These are phyloP conservation scores for Aethes cnicana DNA, from an alignment of 2,888 invertebrate species.

Conservation along the genomic window DNA sequence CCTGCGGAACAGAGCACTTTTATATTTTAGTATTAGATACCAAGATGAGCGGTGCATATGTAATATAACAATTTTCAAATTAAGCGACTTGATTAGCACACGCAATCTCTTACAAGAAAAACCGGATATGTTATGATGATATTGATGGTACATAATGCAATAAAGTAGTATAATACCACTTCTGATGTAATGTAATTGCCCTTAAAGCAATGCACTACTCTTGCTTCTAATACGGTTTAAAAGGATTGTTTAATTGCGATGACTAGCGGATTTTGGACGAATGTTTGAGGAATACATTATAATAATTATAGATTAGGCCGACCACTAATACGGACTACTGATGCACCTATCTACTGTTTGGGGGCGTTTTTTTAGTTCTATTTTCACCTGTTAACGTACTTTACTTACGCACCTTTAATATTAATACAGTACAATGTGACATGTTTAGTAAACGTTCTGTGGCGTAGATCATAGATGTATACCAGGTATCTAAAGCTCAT, in stretches of 20 bases:
- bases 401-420: too few relatives aligned
- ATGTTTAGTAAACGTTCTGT: neutral
- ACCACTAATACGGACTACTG: constrained; percentile 45
- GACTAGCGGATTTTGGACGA: constrained; percentile 61
- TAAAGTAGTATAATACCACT: constrained; percentile 41
- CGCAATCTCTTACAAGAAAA: constrained; percentile 1
- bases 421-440: too few relatives aligned
- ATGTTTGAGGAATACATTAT: constrained; percentile 68
- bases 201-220: constrained; percentile 46
- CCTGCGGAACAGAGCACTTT: too few relatives aligned
- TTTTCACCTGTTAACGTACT: constrained; percentile 25
- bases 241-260: constrained; percentile 75
- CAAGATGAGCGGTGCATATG: too few relatives aligned
- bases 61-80: neutral
- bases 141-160: constrained; percentile 21
- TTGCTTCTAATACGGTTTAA: constrained; percentile 52
- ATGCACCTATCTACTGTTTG: constrained; percentile 31
- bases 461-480: too few relatives aligned
- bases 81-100: neutral
- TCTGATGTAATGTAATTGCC: constrained; percentile 52
- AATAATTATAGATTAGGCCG: constrained; percentile 67
- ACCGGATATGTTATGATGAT: constrained; percentile 14
- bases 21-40: too few relatives aligned
- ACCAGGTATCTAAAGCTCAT: too few relatives aligned
- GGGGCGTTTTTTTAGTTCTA: constrained; percentile 11